Conservation (phyloP, 2,113 vertebrate genomes). For the Paracanthobrama guichenoti region DNA sequence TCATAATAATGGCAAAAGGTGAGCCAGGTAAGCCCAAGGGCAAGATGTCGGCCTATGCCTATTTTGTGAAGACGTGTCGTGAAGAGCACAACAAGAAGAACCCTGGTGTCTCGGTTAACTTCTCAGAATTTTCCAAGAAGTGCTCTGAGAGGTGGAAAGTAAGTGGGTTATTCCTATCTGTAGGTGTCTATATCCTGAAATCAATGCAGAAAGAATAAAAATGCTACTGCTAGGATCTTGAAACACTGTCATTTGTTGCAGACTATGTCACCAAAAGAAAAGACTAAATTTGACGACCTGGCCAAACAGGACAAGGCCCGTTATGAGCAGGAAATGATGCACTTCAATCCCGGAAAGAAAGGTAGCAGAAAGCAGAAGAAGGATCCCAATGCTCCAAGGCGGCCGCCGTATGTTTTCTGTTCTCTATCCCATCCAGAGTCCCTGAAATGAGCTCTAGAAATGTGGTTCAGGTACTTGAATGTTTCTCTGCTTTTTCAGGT, state of each 20-base stretch:
- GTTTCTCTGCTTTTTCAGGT: conserved; percentile 66
- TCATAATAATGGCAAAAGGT: conserved; percentile 82
- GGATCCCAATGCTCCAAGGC: conserved; percentile 85
- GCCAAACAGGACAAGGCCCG: conserved; percentile 87
- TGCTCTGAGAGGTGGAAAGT: conserved; percentile 85
- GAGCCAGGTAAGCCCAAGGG: conserved; percentile 88
- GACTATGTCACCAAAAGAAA: conserved; percentile 88
- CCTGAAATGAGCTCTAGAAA: too few relatives aligned
- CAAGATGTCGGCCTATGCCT: conserved; percentile 90
- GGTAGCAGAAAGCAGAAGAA: conserved; percentile 81
- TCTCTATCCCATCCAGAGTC: too few relatives aligned
- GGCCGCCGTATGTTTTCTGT: conserved; percentile 80
- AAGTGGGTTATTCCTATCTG: conserved; percentile 38
- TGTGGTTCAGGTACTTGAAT: not conserved
- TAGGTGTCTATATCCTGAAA: not conserved
- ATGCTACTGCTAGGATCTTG: not conserved
- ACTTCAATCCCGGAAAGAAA: conserved; percentile 80
- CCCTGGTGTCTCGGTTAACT: conserved; percentile 85
- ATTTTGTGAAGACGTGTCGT: conserved; percentile 88
- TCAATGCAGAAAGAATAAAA: not conserved
- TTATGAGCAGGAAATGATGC: conserved; percentile 89
- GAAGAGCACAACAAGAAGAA: conserved; percentile 91
- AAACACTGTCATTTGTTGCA: conserved; percentile 49
- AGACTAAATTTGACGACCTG: conserved; percentile 88
- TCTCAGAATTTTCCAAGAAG: conserved; percentile 88